Evolutionary conservation across 64 coral and sea anemone species (phyloP).

Genomic region (Hydrozoanthus tunicans): DNA sequence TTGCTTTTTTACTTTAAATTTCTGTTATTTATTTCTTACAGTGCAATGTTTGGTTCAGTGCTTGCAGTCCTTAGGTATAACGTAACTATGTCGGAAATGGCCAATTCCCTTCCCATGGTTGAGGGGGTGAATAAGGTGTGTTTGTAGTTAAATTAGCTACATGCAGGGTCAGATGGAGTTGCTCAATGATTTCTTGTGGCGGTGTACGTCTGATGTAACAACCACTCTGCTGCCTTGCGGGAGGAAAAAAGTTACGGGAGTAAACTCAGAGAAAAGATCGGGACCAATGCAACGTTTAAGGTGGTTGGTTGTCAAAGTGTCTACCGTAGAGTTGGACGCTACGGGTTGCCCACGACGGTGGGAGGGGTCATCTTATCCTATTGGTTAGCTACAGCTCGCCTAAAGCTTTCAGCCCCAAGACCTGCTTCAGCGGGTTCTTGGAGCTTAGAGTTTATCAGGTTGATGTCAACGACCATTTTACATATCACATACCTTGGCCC

Average conservation of each 20-base stretch:
- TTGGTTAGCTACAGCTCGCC: too few species aligned
- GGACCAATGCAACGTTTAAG: not conserved
- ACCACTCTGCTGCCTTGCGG: not conserved
- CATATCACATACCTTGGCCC: too few species aligned
- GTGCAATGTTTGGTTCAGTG: slow-evolving; percentile 44
- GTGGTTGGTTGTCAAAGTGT: not conserved
- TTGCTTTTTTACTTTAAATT: not conserved
- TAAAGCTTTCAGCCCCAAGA: too few species aligned
- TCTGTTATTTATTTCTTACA: not conserved
- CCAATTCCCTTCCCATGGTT: not conserved
- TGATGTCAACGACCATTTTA: too few species aligned
- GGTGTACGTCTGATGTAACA: not conserved
- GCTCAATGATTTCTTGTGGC: too few species aligned
- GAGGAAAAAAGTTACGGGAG: not conserved
- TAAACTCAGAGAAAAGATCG: not conserved
- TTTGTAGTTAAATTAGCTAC: too few species aligned
- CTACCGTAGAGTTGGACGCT: too few species aligned
- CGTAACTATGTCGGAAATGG: slow-evolving; percentile 21
- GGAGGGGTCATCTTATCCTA: too few species aligned
- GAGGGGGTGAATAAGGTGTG: slow-evolving; percentile 34
- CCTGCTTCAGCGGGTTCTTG: too few species aligned
- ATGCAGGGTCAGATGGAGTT: too few species aligned
- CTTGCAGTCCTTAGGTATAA: slow-evolving; percentile 27
- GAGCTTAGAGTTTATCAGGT: too few species aligned
- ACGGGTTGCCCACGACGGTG: too few species aligned